Evolutionary conservation across 2,888 invertebrate species (phyloP), one percentile per base, ranked within the genome.

Genomic region (Ennomos quercinarius): DNA sequence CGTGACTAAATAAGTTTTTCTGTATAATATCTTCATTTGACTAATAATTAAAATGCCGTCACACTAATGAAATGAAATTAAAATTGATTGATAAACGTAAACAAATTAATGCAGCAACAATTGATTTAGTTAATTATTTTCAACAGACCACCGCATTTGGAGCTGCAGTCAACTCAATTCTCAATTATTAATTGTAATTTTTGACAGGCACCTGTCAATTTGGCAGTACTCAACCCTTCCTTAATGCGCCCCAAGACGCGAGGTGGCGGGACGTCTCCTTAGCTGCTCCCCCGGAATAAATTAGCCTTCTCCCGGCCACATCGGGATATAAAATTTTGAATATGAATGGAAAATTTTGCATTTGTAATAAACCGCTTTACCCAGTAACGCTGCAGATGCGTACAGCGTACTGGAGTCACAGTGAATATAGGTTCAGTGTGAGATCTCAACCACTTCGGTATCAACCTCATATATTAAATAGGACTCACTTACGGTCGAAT

Each of bases 301-400:
- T 95, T 95, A 95, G 95, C 94, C 93, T 91, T 93, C 93, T 94
- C 93, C 93, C 89, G 85, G 84, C 90, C 93, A 94, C 94, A 93
- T 93, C 85, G 94, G 95, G 95, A 95, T 96, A 96, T 96, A 96
- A 96, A 96, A 96, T 96, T 96, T 96, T 96, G 96, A 96, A 96
- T 96, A 96, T 96, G 96, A 96, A 96, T 96, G 95, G 95, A 94
- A 94, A 95, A 95, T 96, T 96, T 96, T 95, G 95, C 96, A 96
- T 96, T 94, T 94, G 94, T 95, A 95, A 96, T 96, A 95, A 96
- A 95, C 93, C 94, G 94, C 93, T 94, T 94, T 93, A 90, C 84
- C 85, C 80, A 80, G 84, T 87, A 80, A 79, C 73, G 81, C 81
- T 86, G 86, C 91, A 89, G 91, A 90, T 91, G 90, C 83, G 89